phyloP scores from a whole-genome alignment of 2,888 invertebrate genomes.

The Oxystoma pomonae region DNA sequence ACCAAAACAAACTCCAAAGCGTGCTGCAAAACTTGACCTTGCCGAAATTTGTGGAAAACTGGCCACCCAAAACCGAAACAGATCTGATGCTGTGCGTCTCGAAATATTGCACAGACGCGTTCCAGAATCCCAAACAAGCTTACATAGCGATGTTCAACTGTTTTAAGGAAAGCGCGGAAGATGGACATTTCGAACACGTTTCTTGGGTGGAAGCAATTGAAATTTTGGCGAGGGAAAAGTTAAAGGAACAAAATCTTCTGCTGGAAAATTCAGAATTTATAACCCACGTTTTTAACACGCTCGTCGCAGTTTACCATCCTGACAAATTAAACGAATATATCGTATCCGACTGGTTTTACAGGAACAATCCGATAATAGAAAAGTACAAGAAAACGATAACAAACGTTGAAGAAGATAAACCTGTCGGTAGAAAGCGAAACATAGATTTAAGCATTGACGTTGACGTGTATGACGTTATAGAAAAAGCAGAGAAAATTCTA shows the following conservation, averaged over 20 bases:
- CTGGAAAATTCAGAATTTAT: conserved; percentile 34
- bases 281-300: conserved; percentile 37
- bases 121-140: conserved; percentile 48
- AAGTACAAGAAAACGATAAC: conserved; percentile 35
- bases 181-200: conserved; percentile 45
- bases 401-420: conserved; percentile 9
- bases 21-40: conserved; percentile 56
- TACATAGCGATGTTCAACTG: conserved; percentile 50
- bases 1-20: conserved; percentile 50
- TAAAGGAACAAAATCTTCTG: conserved; percentile 46
- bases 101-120: conserved; percentile 52
- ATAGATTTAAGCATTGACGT: conserved; percentile 21
- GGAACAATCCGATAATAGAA: conserved; percentile 39
- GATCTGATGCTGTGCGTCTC: conserved; percentile 51
- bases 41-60: conserved; percentile 48
- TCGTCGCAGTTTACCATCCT: conserved; percentile 55
- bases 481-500: conserved; percentile 19
- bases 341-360: conserved; percentile 58
- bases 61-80: conserved; percentile 47
- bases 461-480: conserved; percentile 17
- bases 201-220: conserved; percentile 55
- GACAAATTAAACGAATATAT: conserved; percentile 52
- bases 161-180: conserved; percentile 41
- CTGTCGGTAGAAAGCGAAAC: conserved; percentile 9
- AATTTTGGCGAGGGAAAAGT: conserved; percentile 54